phyloP scores from a whole-genome alignment of 2,888 invertebrate species.

The Pseudococcus jackbeardsleyi region DNA sequence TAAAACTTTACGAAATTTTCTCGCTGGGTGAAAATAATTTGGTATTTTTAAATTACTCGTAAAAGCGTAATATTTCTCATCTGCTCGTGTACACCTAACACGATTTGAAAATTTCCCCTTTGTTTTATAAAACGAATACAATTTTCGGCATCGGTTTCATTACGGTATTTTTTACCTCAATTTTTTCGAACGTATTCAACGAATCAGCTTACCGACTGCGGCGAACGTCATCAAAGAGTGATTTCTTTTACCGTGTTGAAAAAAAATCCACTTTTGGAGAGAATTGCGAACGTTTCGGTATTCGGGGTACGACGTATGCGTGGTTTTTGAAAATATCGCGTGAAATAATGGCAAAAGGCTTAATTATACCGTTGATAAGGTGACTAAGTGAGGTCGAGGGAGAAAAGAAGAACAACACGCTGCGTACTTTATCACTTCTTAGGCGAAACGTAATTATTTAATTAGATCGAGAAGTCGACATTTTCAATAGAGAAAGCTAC shows the following conservation, averaged over 20 bases:
- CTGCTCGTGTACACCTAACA: background rate
- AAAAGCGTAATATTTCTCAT: background rate
- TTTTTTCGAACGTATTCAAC: background rate
- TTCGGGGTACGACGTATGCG: too few species aligned
- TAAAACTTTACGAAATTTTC: background rate
- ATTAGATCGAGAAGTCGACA: slow-evolving; percentile 26
- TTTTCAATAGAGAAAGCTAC: background rate
- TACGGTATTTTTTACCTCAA: background rate
- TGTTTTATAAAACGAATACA: background rate
- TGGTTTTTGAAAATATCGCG: background rate
- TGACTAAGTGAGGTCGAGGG: background rate
- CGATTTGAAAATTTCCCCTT: background rate
- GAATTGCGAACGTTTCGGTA: background rate
- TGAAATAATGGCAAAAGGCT: background rate
- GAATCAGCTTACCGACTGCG: too few species aligned
- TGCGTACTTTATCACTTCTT: slow-evolving; percentile 37
- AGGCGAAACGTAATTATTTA: slow-evolving; percentile 49
- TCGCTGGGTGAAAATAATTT: background rate
- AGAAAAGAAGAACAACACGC: background rate
- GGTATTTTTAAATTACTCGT: background rate
- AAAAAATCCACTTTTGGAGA: background rate
- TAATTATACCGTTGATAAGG: slow-evolving; percentile 22
- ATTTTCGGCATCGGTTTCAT: background rate
- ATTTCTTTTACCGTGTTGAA: background rate
- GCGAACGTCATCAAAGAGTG: background rate